phyloP scores from a whole-genome alignment of 2,113 vertebrate species.

The Pachycephala philippinensis region DNA sequence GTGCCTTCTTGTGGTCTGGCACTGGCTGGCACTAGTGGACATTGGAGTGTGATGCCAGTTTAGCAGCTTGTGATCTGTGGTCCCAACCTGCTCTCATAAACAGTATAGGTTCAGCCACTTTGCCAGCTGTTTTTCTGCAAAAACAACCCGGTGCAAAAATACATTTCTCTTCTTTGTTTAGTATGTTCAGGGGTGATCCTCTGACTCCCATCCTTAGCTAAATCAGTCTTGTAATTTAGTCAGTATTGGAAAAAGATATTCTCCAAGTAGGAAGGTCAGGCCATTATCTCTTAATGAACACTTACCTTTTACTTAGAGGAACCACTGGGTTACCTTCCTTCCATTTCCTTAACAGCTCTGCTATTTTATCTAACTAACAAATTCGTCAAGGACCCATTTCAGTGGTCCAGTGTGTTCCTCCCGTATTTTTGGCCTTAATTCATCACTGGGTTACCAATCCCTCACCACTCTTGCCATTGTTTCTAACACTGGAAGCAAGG shows the following conservation, averaged over 20 bases:
- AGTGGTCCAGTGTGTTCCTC: neutral
- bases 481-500: neutral
- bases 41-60: neutral
- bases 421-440: neutral
- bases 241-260: neutral
- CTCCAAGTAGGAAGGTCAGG: neutral
- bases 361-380: neutral
- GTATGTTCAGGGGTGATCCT: neutral
- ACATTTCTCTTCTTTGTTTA: neutral
- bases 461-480: neutral
- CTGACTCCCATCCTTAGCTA: neutral
- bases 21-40: neutral
- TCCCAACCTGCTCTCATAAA: accelerated
- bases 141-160: neutral
- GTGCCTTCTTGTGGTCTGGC: neutral
- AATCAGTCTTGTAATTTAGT: neutral
- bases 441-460: neutral
- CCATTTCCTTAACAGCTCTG: neutral
- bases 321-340: neutral
- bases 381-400: neutral
- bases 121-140: neutral
- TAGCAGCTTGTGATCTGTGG: neutral
- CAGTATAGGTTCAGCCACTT: neutral
- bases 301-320: neutral
- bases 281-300: neutral